phyloP scores from a whole-genome alignment of 1,140 invertebrate species.

The Piezodorus guildinii region DNA sequence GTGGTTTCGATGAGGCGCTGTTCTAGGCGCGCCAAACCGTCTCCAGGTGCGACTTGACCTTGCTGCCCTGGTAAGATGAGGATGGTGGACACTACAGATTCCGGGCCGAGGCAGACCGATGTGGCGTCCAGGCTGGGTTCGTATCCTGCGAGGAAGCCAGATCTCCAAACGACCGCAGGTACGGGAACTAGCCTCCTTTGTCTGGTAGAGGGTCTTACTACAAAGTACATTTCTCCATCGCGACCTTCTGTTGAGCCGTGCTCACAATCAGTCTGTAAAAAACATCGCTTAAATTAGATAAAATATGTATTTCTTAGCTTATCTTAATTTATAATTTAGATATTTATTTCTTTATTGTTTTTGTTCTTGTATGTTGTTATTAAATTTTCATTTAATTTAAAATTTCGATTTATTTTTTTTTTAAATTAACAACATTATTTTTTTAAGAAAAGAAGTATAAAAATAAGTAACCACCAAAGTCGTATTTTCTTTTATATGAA shows the following conservation, averaged over 20 bases:
- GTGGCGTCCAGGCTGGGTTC: conserved; percentile 71
- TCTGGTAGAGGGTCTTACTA: conserved; percentile 60
- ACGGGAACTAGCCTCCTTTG: conserved; percentile 67
- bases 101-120: conserved; percentile 53
- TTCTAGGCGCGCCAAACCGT: conserved; percentile 59
- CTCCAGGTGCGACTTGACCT: conserved; percentile 55
- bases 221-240: conserved; percentile 74
- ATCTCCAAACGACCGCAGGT: conserved; percentile 63
- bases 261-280: conserved; percentile 57
- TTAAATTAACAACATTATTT: no score
- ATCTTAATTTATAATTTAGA: no score
- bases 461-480: no score
- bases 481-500: no score
- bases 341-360: no score
- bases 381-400: no score
- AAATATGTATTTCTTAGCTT: no score
- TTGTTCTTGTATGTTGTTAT: no score
- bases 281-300: not conserved
- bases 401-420: no score
- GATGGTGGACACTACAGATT: conserved; percentile 60
- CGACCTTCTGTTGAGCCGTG: conserved; percentile 53
- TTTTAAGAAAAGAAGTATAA: no score
- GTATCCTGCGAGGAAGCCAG: conserved; percentile 64
- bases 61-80: conserved; percentile 68
- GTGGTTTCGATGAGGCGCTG: conserved; percentile 50